Evolutionary conservation across 2,113 vertebrate species (phyloP).

Genomic region (Limanda limanda): DNA sequence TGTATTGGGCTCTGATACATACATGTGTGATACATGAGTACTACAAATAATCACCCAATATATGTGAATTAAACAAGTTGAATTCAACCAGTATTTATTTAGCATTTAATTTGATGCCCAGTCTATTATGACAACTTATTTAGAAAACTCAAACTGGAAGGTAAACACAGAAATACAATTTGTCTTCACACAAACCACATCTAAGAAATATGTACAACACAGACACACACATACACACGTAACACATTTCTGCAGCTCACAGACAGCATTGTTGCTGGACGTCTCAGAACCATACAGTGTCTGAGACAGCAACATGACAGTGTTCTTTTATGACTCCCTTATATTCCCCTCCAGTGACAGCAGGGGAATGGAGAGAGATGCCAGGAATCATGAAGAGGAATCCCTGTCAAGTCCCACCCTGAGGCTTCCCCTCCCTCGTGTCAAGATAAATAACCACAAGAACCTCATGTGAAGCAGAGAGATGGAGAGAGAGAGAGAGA

Average conservation of each 20-base stretch:
- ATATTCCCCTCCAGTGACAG: slow-evolving; percentile 68
- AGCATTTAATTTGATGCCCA: background rate
- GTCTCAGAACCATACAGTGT: slow-evolving; percentile 48
- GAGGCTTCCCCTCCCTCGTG: slow-evolving; percentile 60
- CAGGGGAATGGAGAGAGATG: slow-evolving; percentile 62
- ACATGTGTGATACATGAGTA: too few relatives aligned
- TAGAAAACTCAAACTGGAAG: slow-evolving; percentile 30
- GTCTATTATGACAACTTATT: background rate
- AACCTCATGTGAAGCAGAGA: slow-evolving; percentile 42
- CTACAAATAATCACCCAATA: background rate
- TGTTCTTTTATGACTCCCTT: slow-evolving; percentile 68
- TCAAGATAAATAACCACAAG: slow-evolving; percentile 68
- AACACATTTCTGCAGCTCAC: slow-evolving; percentile 22
- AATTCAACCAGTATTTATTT: background rate
- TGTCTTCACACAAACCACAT: slow-evolving; percentile 8
- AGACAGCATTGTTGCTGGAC: slow-evolving; percentile 14
- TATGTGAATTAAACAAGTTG: background rate
- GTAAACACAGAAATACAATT: slow-evolving; percentile 41
- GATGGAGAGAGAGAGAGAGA: background rate
- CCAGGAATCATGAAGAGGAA: slow-evolving; percentile 69
- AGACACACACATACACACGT: background rate
- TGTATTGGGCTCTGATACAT: background rate
- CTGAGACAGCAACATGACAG: slow-evolving; percentile 75
- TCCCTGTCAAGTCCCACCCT: slow-evolving; percentile 66
- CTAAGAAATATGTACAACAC: background rate